Evolutionary conservation across 2,888 invertebrate species (phyloP).

Genomic region (Blomia tropicalis): DNA sequence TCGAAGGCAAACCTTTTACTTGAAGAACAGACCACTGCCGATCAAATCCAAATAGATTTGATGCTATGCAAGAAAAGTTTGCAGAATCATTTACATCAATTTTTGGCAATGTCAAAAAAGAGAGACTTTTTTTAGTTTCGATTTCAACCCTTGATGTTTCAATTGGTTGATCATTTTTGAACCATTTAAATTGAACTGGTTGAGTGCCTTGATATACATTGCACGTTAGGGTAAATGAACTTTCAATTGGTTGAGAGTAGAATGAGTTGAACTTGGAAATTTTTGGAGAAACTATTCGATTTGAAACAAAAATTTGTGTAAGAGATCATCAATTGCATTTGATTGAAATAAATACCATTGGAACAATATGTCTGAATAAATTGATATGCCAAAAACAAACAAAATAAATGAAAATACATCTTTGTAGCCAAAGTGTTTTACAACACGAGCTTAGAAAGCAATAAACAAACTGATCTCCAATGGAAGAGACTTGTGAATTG

Average conservation of each 20-base stretch:
- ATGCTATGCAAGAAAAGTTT: conserved; percentile 27
- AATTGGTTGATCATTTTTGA: background rate
- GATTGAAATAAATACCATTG: no score
- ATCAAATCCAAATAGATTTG: conserved; percentile 17
- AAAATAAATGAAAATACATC: no score
- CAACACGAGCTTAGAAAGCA: no score
- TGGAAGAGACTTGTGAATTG: no score
- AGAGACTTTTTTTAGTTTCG: background rate
- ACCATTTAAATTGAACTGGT: conserved; percentile 8
- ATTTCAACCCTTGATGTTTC: no score
- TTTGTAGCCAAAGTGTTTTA: no score
- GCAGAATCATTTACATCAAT: conserved; percentile 23
- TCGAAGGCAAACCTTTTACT: background rate
- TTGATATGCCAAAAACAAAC: no score
- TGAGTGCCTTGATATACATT: background rate
- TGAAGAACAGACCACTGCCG: background rate
- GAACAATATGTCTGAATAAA: no score
- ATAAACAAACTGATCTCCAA: no score
- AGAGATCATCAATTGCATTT: no score
- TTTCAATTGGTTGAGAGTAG: background rate
- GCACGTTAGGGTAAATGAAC: background rate
- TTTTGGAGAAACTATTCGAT: background rate
- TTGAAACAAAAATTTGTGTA: no score
- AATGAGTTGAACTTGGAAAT: background rate
- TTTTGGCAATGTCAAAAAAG: conserved; percentile 14